Evolutionary conservation across 2,797 vertebrate species (phyloP).

Genomic region (Cheracebus regulus): DNA sequence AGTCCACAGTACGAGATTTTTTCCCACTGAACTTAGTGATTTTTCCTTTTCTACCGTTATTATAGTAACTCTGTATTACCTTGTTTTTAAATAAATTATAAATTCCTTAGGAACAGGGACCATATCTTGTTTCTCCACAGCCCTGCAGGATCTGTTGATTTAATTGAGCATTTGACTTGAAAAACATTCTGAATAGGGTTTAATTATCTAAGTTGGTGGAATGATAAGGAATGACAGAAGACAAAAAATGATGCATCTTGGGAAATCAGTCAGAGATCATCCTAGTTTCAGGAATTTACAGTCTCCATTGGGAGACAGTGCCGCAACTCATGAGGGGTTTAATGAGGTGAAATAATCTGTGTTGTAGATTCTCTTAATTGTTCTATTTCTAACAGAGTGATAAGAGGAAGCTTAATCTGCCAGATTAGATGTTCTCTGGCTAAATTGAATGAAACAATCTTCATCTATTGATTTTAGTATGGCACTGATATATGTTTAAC

Average conservation of each 20-base stretch:
- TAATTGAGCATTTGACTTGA: not conserved
- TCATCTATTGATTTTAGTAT: conserved; percentile 25
- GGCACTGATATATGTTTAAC: not conserved
- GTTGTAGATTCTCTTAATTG: not conserved
- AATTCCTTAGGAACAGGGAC: not conserved
- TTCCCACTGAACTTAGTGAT: not conserved
- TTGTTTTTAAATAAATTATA: conserved; percentile 43
- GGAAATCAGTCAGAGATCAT: conserved; percentile 21
- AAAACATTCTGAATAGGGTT: conserved; percentile 10
- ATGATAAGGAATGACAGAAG: not conserved
- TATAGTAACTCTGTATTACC: conserved; percentile 34
- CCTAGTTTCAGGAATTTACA: conserved; percentile 16
- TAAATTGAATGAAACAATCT: not conserved
- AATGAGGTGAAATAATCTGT: not conserved
- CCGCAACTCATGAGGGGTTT: not conserved
- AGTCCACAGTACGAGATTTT: not conserved
- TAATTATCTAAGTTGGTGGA: conserved; percentile 20
- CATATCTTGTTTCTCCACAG: not conserved
- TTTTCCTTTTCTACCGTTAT: conserved; percentile 33
- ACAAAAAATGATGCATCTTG: not conserved
- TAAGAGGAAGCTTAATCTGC: not conserved
- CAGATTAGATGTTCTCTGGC: not conserved
- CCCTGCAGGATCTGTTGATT: not conserved
- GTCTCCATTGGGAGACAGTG: not conserved
- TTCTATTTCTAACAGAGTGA: not conserved